Conservation (phyloP, 2,888 invertebrate species). For the Chymomyza fuscimana region DNA sequence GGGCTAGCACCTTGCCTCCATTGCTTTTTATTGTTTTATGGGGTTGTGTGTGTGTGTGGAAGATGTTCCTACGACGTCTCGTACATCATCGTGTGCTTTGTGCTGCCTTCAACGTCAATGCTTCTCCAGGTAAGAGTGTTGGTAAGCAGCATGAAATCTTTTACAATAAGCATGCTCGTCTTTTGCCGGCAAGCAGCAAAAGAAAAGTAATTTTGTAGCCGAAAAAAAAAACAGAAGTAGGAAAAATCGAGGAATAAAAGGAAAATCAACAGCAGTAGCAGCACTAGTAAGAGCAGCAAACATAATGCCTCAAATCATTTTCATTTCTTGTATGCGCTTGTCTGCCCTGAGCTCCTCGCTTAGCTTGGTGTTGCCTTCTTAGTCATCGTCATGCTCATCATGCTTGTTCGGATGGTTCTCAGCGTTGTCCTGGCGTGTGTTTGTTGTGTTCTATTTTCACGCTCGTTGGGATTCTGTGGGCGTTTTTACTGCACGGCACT, state of each 20-base stretch:
- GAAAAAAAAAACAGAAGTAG: slow-evolving; percentile 29
- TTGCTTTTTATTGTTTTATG: slow-evolving; percentile 65
- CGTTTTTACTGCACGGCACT: slow-evolving; percentile 57
- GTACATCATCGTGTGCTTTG: slow-evolving; percentile 64
- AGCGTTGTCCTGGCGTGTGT: slow-evolving; percentile 10
- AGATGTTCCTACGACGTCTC: slow-evolving; percentile 32
- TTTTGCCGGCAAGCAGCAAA: slow-evolving; percentile 4
- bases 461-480: slow-evolving; percentile 33
- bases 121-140: neutral
- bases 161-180: slow-evolving; percentile 52
- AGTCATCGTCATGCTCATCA: slow-evolving; percentile 27
- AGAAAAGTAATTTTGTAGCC: slow-evolving; percentile 51
- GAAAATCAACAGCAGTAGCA: slow-evolving; percentile 15
- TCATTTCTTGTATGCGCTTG: slow-evolving; percentile 57
- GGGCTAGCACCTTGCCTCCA: slow-evolving; percentile 29
- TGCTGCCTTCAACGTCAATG: slow-evolving; percentile 48
- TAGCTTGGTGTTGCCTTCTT: neutral
- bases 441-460: slow-evolving; percentile 32
- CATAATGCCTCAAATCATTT: slow-evolving; percentile 71
- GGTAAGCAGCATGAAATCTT: slow-evolving; percentile 51
- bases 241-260: neutral
- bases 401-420: neutral
- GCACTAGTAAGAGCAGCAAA: slow-evolving; percentile 28
- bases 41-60: slow-evolving; percentile 4
- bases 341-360: slow-evolving; percentile 39